Percentiles rank a stretch among this genome's conserved stretches.
Evolutionary conservation across 2,113 vertebrate species (phyloP).

Genomic region (Micronycteris hirsuta): DNA sequence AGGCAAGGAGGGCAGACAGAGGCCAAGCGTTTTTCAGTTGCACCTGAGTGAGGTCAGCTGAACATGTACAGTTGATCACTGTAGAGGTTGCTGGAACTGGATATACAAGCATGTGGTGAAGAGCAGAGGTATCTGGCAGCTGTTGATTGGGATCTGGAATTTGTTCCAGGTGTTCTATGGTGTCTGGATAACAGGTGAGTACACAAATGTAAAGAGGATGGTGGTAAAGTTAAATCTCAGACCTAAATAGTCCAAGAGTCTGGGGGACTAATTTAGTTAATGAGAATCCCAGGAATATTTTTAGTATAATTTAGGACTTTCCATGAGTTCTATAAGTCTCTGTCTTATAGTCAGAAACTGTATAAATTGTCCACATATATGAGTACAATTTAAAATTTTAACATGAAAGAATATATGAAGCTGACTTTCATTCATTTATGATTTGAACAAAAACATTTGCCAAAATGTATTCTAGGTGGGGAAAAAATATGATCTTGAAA

Average conservation of each 20-base stretch:
- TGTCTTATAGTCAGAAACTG: background rate
- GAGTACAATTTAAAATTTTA: background rate
- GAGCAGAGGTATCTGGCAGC: background rate
- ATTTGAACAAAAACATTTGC: slow-evolving; percentile 17
- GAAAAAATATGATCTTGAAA: background rate
- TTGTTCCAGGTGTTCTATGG: background rate
- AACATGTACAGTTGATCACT: background rate
- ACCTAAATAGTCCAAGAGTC: background rate
- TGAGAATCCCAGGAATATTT: background rate
- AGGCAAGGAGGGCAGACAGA: background rate
- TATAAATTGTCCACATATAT: background rate
- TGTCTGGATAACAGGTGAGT: background rate
- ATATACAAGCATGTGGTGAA: background rate
- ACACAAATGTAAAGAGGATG: background rate
- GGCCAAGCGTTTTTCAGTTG: background rate
- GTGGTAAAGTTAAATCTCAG: background rate
- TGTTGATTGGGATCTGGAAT: background rate
- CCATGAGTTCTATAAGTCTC: background rate
- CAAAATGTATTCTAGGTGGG: background rate
- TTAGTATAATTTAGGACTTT: background rate
- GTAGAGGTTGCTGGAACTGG: background rate
- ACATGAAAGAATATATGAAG: background rate
- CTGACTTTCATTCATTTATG: background rate
- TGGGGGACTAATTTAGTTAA: background rate
- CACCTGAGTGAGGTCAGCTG: background rate